Evolutionary conservation across 1,140 invertebrate species (phyloP).

Genomic region (Heliconius hermathena): DNA sequence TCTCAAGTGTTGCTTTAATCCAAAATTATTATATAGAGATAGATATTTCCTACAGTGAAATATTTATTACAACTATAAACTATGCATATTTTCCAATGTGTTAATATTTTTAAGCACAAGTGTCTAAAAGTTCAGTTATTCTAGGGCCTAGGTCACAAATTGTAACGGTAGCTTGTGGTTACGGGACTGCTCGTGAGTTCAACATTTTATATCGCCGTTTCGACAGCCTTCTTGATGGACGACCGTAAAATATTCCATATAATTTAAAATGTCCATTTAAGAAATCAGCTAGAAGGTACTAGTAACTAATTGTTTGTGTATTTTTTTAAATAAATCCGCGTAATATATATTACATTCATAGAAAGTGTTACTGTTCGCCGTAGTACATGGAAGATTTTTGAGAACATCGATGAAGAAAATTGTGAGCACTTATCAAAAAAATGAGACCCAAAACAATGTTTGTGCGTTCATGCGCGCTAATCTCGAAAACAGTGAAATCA

Average conservation of each 20-base stretch:
- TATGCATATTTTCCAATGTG: neutral
- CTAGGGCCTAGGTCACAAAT: conserved; percentile 35
- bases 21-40: too few relatives aligned
- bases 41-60: too few relatives aligned
- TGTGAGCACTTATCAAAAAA: too few relatives aligned
- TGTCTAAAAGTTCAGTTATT: conserved; percentile 20
- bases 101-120: neutral
- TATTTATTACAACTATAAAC: too few relatives aligned
- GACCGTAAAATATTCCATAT: conserved; percentile 21
- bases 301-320: neutral
- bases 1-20: too few relatives aligned
- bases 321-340: neutral
- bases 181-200: conserved; percentile 37
- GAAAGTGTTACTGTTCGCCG: too few relatives aligned
- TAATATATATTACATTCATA: too few relatives aligned
- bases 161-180: conserved; percentile 35
- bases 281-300: neutral
- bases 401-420: too few relatives aligned
- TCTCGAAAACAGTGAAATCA: too few relatives aligned
- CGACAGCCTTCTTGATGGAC: conserved; percentile 31
- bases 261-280: conserved; percentile 4
- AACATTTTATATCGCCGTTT: conserved; percentile 37
- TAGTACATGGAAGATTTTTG: too few relatives aligned
- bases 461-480: too few relatives aligned
- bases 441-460: too few relatives aligned